phyloP scores from a whole-genome alignment of 2,888 invertebrate species.

The Esperia sulphurella region DNA sequence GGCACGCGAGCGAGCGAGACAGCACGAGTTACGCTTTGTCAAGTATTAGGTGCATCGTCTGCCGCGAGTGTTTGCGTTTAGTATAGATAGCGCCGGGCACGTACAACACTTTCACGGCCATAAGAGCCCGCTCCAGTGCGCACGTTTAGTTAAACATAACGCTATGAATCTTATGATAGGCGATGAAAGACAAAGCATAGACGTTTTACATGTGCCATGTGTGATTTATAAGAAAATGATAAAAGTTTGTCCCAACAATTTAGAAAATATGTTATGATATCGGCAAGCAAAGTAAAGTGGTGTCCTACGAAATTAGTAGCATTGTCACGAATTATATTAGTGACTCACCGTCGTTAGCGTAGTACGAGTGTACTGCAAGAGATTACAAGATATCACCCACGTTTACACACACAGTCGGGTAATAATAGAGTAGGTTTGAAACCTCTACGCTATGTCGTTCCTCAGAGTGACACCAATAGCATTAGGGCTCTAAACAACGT shows the following conservation, averaged over 20 bases:
- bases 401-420: constrained; percentile 2
- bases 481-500: too few species aligned
- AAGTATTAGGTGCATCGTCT: too few species aligned
- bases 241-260: background rate
- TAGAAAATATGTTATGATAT: background rate
- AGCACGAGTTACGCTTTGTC: too few species aligned
- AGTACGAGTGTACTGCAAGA: constrained; percentile 40
- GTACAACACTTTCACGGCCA: too few species aligned
- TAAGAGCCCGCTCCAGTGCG: too few species aligned
- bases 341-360: constrained; percentile 37
- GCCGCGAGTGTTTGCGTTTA: too few species aligned
- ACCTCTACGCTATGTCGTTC: constrained; percentile 31
- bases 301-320: background rate
- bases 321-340: too few species aligned
- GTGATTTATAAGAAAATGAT: background rate
- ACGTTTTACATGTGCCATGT: constrained; percentile 6
- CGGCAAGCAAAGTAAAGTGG: background rate
- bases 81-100: too few species aligned
- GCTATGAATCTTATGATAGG: constrained; percentile 11
- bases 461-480: background rate
- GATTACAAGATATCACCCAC: constrained; percentile 5
- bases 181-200: constrained; percentile 49
- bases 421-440: too few species aligned
- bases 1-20: background rate
- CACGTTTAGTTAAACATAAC: background rate